Conservation (phyloP, 2,113 vertebrate species). For the Isichthys henryi region DNA sequence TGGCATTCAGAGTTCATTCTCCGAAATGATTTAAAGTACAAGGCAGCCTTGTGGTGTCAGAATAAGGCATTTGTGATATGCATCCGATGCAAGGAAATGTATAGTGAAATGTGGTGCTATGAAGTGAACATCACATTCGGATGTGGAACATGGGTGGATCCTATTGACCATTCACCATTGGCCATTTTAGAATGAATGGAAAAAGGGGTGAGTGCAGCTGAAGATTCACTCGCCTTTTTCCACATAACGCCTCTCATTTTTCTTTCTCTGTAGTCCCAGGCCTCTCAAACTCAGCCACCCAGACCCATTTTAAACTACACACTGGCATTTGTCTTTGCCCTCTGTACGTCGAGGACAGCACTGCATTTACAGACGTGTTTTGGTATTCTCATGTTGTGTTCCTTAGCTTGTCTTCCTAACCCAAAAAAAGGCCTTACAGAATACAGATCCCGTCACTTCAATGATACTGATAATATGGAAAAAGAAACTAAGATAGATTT, state of each 20-base stretch:
- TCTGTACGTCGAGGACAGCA: background rate
- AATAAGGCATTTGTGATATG: background rate
- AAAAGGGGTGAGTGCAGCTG: background rate
- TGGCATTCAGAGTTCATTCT: background rate
- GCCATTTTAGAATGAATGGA: background rate
- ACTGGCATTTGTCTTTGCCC: background rate
- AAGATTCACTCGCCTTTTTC: background rate
- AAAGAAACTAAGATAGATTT: background rate
- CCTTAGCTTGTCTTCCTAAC: background rate
- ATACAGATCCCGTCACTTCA: background rate
- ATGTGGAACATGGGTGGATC: background rate
- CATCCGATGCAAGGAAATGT: background rate
- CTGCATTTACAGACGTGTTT: background rate
- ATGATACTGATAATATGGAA: background rate
- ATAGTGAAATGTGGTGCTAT: background rate
- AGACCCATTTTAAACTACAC: background rate
- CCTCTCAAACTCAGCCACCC: background rate
- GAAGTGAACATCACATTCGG: background rate
- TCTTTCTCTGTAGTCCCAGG: background rate
- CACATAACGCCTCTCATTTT: background rate
- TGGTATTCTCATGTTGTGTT: background rate
- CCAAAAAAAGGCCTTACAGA: background rate
- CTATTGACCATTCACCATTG: background rate
- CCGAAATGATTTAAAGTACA: background rate
- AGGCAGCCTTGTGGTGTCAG: background rate